A percentile compares a stretch with the other conserved stretches of the same genome.
These are phyloP conservation scores for Onychorhynchus coronatus DNA, from an alignment of 2,113 vertebrate species.

Conservation along the genomic window DNA sequence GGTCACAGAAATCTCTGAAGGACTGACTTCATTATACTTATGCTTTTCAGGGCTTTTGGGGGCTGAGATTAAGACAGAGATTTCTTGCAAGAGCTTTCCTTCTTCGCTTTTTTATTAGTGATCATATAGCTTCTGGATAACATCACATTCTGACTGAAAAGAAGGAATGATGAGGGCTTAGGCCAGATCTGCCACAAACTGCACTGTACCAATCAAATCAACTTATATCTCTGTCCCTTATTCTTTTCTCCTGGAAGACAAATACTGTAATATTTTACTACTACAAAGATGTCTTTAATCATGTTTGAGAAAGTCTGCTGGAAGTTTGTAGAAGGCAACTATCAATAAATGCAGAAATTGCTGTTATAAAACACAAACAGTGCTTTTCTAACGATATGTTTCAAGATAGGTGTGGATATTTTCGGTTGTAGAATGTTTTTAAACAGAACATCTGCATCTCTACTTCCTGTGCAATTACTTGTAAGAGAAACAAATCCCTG, in stretches of 20 bases:
- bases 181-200: background rate
- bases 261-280: background rate
- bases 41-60: background rate
- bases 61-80: background rate
- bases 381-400: background rate
- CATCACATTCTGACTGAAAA: background rate
- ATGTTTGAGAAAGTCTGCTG: background rate
- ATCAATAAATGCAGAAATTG: background rate
- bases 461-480: background rate
- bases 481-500: background rate
- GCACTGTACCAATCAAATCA: background rate
- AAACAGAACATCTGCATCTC: background rate
- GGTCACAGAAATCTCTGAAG: background rate
- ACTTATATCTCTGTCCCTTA: background rate
- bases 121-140: background rate
- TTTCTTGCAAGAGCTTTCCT: background rate
- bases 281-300: background rate
- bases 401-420: background rate
- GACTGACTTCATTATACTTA: fast-evolving
- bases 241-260: background rate
- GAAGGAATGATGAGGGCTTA: background rate
- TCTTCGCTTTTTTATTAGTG: background rate
- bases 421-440: background rate
- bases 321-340: background rate
- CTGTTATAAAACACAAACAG: background rate